Percentiles rank a stretch among this genome's conserved stretches.
These are phyloP conservation scores for Semicossyphus pulcher DNA, from an alignment of 2,113 vertebrate genomes.

Conservation along the genomic window DNA sequence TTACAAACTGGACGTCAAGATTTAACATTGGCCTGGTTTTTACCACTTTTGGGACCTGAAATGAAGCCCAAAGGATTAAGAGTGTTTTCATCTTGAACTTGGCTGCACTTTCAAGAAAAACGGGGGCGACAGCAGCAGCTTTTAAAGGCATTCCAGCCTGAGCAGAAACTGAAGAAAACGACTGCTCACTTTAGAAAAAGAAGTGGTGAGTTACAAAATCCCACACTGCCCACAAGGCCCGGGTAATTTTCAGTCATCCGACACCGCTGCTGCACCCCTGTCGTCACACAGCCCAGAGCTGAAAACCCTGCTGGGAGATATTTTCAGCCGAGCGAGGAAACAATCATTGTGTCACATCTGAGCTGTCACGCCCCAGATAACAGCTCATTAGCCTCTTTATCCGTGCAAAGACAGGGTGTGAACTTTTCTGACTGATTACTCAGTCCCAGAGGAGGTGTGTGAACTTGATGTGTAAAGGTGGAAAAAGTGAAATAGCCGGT, in stretches of 20 bases:
- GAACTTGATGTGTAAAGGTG: neutral
- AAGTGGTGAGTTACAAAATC: constrained; percentile 38
- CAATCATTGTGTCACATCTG: constrained; percentile 64
- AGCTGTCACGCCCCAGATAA: constrained; percentile 45
- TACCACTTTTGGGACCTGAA: constrained; percentile 45
- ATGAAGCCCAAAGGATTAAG: constrained; percentile 7
- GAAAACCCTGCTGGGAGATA: constrained; percentile 33
- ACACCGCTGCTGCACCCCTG: constrained; percentile 28
- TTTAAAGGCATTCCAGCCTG: constrained; percentile 43
- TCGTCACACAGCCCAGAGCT: constrained; percentile 26
- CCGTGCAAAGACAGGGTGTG: constrained; percentile 14
- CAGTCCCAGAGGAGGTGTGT: neutral
- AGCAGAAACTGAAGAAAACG: constrained; percentile 45
- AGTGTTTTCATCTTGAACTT: constrained; percentile 43
- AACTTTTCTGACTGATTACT: neutral
- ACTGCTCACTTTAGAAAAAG: constrained; percentile 27
- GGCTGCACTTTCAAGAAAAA: constrained; percentile 38
- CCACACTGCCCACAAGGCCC: constrained; percentile 39
- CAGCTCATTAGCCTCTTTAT: constrained; percentile 30
- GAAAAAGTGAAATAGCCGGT: neutral
- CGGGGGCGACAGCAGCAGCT: neutral
- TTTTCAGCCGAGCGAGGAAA: constrained; percentile 47
- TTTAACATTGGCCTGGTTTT: constrained; percentile 60
- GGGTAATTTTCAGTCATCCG: constrained; percentile 67
- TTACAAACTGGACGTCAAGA: constrained; percentile 25